A percentile compares a stretch with the other conserved stretches of the same genome.
Evolutionary conservation across 30 jellyfish, hydroid and myxozoan species (phyloP).

Genomic region (Cassiopea andromeda): DNA sequence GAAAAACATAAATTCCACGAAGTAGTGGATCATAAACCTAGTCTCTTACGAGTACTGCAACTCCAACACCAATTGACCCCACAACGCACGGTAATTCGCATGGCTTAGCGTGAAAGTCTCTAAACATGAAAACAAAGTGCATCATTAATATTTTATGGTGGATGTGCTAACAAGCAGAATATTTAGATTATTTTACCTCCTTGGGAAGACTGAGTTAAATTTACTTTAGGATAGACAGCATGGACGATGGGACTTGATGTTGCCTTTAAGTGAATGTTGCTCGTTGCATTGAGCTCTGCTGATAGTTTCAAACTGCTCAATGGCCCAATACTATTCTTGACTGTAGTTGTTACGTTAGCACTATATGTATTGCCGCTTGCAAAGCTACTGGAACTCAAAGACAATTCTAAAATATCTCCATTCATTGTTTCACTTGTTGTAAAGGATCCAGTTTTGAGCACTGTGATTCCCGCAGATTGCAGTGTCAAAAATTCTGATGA

Average conservation of each 20-base stretch:
- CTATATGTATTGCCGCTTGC: slow-evolving; percentile 14
- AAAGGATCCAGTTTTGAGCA: slow-evolving; percentile 6
- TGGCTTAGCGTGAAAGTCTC: too few relatives aligned
- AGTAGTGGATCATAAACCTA: too few relatives aligned
- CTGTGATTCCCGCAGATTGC: background rate
- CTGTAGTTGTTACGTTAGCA: slow-evolving; percentile 76
- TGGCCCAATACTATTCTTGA: slow-evolving; percentile 68
- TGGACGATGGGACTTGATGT: slow-evolving; percentile 70
- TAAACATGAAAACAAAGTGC: too few relatives aligned
- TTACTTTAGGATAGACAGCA: slow-evolving; percentile 89
- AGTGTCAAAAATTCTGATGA: slow-evolving; percentile 55
- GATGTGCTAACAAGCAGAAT: background rate
- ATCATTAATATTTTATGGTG: background rate
- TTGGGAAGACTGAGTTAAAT: slow-evolving; percentile 33
- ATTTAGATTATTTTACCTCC: slow-evolving; percentile 39
- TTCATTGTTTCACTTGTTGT: slow-evolving; percentile 10
- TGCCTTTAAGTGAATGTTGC: slow-evolving; percentile 29
- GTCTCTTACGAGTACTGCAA: too few relatives aligned
- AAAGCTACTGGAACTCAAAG: slow-evolving; percentile 30
- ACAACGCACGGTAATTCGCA: too few relatives aligned
- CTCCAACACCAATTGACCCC: too few relatives aligned
- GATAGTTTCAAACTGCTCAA: slow-evolving; percentile 58
- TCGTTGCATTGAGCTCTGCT: slow-evolving; percentile 47
- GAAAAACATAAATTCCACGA: too few relatives aligned
- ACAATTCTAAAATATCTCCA: slow-evolving; percentile 7